Base-by-base conservation (phyloP, 2,797 vertebrate genomes). In the Myotis daubentonii region DNA sequence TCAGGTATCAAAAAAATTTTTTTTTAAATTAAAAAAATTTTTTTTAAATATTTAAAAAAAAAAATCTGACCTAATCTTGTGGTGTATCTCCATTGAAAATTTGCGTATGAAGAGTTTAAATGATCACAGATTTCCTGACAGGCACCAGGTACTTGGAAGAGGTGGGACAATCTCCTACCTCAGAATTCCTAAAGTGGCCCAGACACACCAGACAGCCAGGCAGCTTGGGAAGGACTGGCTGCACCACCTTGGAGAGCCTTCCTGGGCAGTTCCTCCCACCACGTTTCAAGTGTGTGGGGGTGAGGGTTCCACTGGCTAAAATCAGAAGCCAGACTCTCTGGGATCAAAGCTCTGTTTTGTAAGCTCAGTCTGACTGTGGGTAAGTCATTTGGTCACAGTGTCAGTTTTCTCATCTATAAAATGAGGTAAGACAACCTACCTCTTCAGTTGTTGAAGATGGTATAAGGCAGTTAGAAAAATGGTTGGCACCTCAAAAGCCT, bases 381-480 rank as follows among this genome's bases (percentile, higher is more conserved):
- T 74, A 72, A 82, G 62, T 70, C 51, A 70, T 10, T 51, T 66
- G 36, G 9, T 55, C 65, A 68, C 3, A 6, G 66, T 1, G 13
- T 17, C 2, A 4, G 49, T 60, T 49, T 87, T 62, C 80, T 91
- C 30, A 78, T 74, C 66, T 81, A n/a, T 75, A 55, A 71, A 75
- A 6, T 62, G 33, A 30, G 23, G 17, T 55, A 76, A 79, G 36
- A 89, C 89, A 87, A 80, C 28, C 38, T 62, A 57, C 41, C 60
- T 80, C 33, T 68, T 57, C 44, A 19, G n/a, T 20, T 72, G 25
- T 6, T 87, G 57, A 62, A 70, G 62, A 19, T 91, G 87, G n/a
- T 0, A 6, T 38, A 79, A 89, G 80, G 44, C 23, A 86, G 72
- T 81, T 30, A 84, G 57, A 62, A 87, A 83, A 92, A 94, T 30